Conservation (phyloP, 2,113 vertebrate species). For the Microtus montanus region DNA sequence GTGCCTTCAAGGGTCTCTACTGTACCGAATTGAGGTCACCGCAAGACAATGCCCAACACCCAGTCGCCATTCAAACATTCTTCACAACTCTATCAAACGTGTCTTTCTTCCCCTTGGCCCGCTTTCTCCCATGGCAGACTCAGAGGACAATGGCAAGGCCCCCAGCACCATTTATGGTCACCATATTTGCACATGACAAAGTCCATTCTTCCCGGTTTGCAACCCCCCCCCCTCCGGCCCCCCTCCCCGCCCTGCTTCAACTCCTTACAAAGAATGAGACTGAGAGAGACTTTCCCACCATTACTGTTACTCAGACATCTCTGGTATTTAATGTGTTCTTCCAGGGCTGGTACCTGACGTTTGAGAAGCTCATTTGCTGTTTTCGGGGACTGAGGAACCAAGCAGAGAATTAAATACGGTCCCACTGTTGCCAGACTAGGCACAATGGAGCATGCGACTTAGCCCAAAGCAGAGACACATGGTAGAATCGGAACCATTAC, state of each 20-base stretch:
- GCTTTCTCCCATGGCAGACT: slow-evolving; percentile 94
- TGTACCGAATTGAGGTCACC: slow-evolving; percentile 99
- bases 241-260: not conserved
- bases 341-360: slow-evolving; percentile 49
- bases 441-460: slow-evolving; percentile 45
- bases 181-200: slow-evolving; percentile 91
- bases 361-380: slow-evolving; percentile 70
- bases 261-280: slow-evolving; percentile 82
- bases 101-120: slow-evolving; percentile 91
- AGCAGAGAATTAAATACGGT: slow-evolving; percentile 74
- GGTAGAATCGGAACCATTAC: slow-evolving; percentile 59
- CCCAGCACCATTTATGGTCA: slow-evolving; percentile 89
- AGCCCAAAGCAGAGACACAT: slow-evolving; percentile 60
- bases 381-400: slow-evolving; percentile 73
- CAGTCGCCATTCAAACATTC: slow-evolving; percentile 96
- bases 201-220: slow-evolving; percentile 87
- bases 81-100: slow-evolving; percentile 98
- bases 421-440: slow-evolving; percentile 75
- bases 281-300: slow-evolving; percentile 88
- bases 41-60: slow-evolving; percentile 97
- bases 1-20: slow-evolving; percentile 97
- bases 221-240: slow-evolving; percentile 59
- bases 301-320: slow-evolving; percentile 84
- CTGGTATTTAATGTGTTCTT: slow-evolving; percentile 76
- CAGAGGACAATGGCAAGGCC: slow-evolving; percentile 92